Evolutionary conservation across 2,797 vertebrate species (phyloP), one percentile per base, ranked within the genome.

Genomic region (Centropyge bicolor): DNA sequence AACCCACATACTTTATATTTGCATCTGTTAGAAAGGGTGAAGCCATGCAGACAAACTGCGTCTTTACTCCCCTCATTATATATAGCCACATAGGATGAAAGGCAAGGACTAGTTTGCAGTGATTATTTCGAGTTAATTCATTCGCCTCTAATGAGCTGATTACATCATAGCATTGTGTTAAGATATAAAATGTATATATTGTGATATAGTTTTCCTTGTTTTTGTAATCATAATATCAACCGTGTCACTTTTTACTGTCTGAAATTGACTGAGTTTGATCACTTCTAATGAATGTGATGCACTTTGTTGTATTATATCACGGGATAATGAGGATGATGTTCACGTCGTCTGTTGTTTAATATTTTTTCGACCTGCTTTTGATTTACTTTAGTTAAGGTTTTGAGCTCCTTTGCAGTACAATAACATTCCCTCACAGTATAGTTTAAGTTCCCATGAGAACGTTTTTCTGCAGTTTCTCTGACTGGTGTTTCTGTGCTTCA

Each of bases 101-200:
- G 65, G 36, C n/a, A 14, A 63, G 38, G 51, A 55, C 40, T 68
- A 60, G 70, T 66, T 61, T 75, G 60, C 81, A 72, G 70, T 71
- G 57, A 71, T 69, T 57, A 43, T 72, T 79, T 61, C 2, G 12
- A 69, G 49, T 70, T 56, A 38, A 69, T 63, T 17, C 52, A 31
- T n/a, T 78, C 20, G 17, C 65, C 48, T 77, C 65, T 79, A 66
- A 62, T 46, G 64, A 84, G 51, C 63, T 55, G 36, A 64, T 75
- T 56, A 61, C 3, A 20, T 71, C 62, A 27, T 82, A 85, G 81
- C 52, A 22, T 41, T 70, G 74, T 68, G 51, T 67, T 51, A 55
- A 84, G 56, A 76, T 89, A 63, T 65, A 48, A 81, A 76, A 77
- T 89, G 82, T 90, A 88, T 70, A 88, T 90, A 86, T 80, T 88